These are phyloP conservation scores for Mus caroli DNA, from an alignment of 2,797 vertebrate species.

Conservation along the genomic window DNA sequence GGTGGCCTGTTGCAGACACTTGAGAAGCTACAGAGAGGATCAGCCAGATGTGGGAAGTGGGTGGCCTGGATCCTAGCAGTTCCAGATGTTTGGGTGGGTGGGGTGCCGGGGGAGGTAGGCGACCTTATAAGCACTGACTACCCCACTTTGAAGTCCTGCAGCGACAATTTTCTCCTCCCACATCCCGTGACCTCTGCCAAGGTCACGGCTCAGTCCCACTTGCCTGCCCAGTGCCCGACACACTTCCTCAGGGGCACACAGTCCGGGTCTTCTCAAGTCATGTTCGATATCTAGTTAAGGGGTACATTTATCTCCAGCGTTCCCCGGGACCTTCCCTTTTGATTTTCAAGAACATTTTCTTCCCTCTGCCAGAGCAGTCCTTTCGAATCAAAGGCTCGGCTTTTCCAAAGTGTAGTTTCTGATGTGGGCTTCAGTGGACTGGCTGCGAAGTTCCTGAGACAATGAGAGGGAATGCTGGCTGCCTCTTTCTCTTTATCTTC, in stretches of 20 bases:
- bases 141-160: not conserved
- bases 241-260: not conserved
- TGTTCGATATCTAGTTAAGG: slow-evolving; percentile 46
- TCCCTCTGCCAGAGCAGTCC: slow-evolving; percentile 70
- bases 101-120: not conserved
- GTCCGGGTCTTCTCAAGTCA: not conserved
- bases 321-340: slow-evolving; percentile 63
- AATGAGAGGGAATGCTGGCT: slow-evolving; percentile 68
- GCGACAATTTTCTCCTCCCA: not conserved
- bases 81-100: not conserved
- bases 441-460: slow-evolving; percentile 76
- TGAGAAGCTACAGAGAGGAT: not conserved
- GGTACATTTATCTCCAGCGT: slow-evolving; percentile 45
- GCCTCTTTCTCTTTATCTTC: slow-evolving; percentile 68
- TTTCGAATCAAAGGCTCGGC: slow-evolving; percentile 78
- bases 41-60: not conserved
- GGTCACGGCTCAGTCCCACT: not conserved
- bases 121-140: not conserved
- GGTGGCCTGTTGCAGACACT: not conserved
- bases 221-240: not conserved
- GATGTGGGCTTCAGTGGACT: slow-evolving; percentile 73
- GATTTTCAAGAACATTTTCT: slow-evolving; percentile 79
- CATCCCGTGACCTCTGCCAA: slow-evolving; percentile 21
- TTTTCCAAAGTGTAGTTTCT: slow-evolving; percentile 71
- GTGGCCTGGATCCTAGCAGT: not conserved